phyloP scores from a whole-genome alignment of 2,888 invertebrate genomes.

The Acleris cristana region DNA sequence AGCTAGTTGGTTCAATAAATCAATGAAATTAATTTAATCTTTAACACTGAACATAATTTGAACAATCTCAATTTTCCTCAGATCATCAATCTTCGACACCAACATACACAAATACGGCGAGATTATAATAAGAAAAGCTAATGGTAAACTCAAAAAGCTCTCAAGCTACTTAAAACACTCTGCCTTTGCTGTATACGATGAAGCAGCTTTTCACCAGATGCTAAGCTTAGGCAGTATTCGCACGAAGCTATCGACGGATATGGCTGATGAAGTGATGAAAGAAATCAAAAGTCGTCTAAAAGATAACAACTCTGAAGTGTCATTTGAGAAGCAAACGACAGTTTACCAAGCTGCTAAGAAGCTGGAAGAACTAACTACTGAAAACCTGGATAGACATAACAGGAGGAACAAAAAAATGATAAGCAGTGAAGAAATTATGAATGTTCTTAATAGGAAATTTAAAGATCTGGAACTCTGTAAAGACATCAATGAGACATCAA shows the following conservation, averaged over 20 bases:
- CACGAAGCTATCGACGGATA: conserved; percentile 48
- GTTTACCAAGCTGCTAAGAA: conserved; percentile 47
- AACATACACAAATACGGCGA: conserved; percentile 71
- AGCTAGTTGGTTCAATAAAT: too few relatives aligned
- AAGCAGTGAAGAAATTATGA: conserved; percentile 29
- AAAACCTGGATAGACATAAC: conserved; percentile 49
- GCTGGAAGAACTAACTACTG: conserved; percentile 47
- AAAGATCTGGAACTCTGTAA: conserved; percentile 60
- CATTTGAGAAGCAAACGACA: conserved; percentile 52
- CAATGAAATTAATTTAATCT: too few relatives aligned
- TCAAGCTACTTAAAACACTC: conserved; percentile 51
- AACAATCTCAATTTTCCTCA: conserved; percentile 44
- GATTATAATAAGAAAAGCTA: conserved; percentile 49
- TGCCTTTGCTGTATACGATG: conserved; percentile 52
- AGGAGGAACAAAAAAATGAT: conserved; percentile 13
- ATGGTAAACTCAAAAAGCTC: conserved; percentile 48
- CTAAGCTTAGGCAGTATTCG: conserved; percentile 53
- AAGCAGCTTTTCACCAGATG: conserved; percentile 53
- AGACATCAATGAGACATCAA: conserved; percentile 56
- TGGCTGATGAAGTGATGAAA: conserved; percentile 49
- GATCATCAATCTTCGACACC: conserved; percentile 66
- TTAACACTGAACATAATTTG: too few relatives aligned
- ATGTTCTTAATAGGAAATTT: conserved; percentile 51
- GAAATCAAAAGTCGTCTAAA: conserved; percentile 41
- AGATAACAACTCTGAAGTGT: conserved; percentile 43